These are phyloP conservation scores for Xylocopa sonorina DNA, from an alignment of 1,140 invertebrate species.

Conservation along the genomic window DNA sequence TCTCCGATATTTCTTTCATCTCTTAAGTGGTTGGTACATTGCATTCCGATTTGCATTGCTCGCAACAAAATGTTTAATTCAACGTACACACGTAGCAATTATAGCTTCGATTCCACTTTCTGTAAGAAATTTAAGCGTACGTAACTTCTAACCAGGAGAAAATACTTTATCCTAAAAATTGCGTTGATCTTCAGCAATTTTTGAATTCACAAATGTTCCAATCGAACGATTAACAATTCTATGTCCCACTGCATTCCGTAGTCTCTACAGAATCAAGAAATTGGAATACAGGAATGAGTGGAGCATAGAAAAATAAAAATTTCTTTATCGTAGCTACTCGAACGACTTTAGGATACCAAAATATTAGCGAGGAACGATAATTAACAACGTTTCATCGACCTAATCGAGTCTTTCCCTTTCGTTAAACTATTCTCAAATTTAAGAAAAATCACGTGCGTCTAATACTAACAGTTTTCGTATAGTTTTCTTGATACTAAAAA, in stretches of 20 bases:
- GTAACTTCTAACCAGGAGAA: not conserved
- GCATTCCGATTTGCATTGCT: not conserved
- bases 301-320: too few relatives aligned
- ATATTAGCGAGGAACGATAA: not conserved
- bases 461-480: too few relatives aligned
- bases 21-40: not conserved
- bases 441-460: too few relatives aligned
- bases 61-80: not conserved
- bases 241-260: not conserved
- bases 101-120: not conserved
- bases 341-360: not conserved
- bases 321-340: too few relatives aligned
- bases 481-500: too few relatives aligned
- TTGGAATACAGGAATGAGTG: too few relatives aligned
- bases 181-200: not conserved
- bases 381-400: too few relatives aligned
- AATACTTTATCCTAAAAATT: not conserved
- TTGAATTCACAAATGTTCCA: too few relatives aligned
- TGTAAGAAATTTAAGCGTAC: not conserved
- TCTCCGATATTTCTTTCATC: not conserved
- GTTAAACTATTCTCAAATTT: too few relatives aligned
- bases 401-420: too few relatives aligned
- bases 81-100: not conserved
- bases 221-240: too few relatives aligned
- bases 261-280: too few relatives aligned